Base-by-base conservation (phyloP, 2,888 invertebrate genomes). In the Aporophyla nigra region DNA sequence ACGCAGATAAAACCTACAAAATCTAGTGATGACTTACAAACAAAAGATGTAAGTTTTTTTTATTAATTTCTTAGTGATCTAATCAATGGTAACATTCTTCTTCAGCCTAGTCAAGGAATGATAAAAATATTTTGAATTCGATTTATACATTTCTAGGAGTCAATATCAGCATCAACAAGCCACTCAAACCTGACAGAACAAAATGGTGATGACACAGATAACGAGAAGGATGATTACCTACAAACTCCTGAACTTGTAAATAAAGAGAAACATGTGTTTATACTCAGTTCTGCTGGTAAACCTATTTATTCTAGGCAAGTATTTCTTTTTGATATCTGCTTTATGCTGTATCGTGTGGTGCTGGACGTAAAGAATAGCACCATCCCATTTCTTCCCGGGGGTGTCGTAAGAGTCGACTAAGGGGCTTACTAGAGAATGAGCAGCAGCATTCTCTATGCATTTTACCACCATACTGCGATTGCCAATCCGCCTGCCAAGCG, bases 221-320 rank as follows among this genome's bases (percentile, higher is more conserved):
- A 89, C 85, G 94, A 93, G 1, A 97, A 97, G 79, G 97, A 97
- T 85, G 98, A 98, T 89, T 98, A 98, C 86, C 93, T 98, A 73
- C 97, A 97, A 87, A 97, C 98, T 87, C 97, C 97, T 59, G 97
- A 98, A 77, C 98, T 99, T 98, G 97, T 98, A 40, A 97, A 97
- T 59, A 98, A 98, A 89, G 98, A 98, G 79, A 99, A 99, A 92
- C 99, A 99, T 95, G 97, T 99, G 51, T 99, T 99, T 93, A 98
- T 99, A 87, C 94, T 99, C 53, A 99, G 99, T 94, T 98, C 99
- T 90, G 99, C 99, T 19, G 99, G 99, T 4, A 99, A 99, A 95
- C 99, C 99, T 24, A 99, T 99, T 87, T 99, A 99, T 95, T 98
- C 99, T 19, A 97, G 98, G 98, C 98, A 90, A 84, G 69, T 76